Evolutionary conservation across 2,888 invertebrate species (phyloP), one percentile per base, ranked within the genome.

Genomic region (Spisula subtruncata): DNA sequence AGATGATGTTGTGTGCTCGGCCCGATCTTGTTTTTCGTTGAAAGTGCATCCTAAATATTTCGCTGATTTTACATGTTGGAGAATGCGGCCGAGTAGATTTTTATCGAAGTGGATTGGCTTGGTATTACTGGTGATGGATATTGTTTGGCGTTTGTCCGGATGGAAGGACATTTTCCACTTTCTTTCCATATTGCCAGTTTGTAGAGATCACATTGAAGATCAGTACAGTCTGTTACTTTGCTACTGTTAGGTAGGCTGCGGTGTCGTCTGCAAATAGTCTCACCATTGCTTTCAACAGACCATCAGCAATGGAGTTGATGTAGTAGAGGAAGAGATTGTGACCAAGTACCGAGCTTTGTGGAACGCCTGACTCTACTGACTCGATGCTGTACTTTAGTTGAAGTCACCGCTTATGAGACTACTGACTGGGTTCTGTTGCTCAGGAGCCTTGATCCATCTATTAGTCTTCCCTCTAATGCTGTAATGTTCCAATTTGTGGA

Each of bases 281-380:
- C 10, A 80, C 4, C 0, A 14, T 80, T 88, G 86, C 14, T 89
- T 89, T 60, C 88, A 88, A 35, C n/a, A n/a, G n/a, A 86, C 88
- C 16, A 54, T 82, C 14, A 29, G 54, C 32, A 79, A 41, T 41
- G 41, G 2, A 2, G 8, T 41, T 41, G 2, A 41, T 41, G 41
- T 41, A 41, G 8, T 41, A 81, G 0, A 88, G 71, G 75, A 89
- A 86, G 4, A 88, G 83, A 66, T 66, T 83, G 4, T 87, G 87
- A 10, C 86, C 86, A 14, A 91, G 83, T 0, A 89, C 89, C 0
- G 88, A 81, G 6, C 85, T 81, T 56, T 89, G 88, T 32, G 86
- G 87, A 8, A 91, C 87, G 12, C 83, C 87, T 29, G 90, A 88
- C 80, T 60, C 48, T 71, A 85, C 81, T n/a, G n/a, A 81, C 85